Evolutionary conservation across 2,888 invertebrate species (phyloP), one percentile per base, ranked within the genome.

Genomic region (Yponomeuta evonymella): DNA sequence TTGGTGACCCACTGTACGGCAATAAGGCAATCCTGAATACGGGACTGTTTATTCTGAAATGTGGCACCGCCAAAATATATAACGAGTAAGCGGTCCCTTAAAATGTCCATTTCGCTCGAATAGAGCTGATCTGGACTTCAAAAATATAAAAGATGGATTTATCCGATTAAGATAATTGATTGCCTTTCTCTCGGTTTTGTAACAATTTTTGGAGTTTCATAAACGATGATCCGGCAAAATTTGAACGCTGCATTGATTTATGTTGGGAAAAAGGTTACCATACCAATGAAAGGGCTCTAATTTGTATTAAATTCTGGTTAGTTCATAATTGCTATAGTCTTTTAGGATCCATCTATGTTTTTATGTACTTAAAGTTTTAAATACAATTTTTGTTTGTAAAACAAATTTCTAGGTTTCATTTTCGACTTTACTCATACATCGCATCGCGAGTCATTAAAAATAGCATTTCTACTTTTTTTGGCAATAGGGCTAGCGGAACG

Each of bases 61-160:
- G 15, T 58, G 51, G 51, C 15, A 12, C 51, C 51, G 51, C 12
- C 51, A 12, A 58, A 58, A 58, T 58, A 58, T 58, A 58, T 12
- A 58, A 15, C 12, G 15, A 58, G 51, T 12, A 58, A 58, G 51
- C 51, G 51, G 51, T 58, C 51, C 51, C 51, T 58, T 12, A 58
- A 58, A 58, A 58, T 58, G 2, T 15, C 15, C 51, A 58, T 58
- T 58, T 58, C 51, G 51, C 51, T 58, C 51, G 51, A 58, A 15
- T 58, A 58, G 51, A 58, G 51, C 51, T 58, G 51, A 58, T 58
- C 51, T 15, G 51, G 51, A 58, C 51, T 58, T 15, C 4, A 58
- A 58, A 58, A 58, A 58, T 58, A 58, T 15, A 58, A 58, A 58
- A 58, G 51, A 58, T 58, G 51, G 51, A 58, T 58, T 58, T 58